Evolutionary conservation across 2,888 invertebrate genomes (phyloP).

Genomic region (Pyrrhia umbra): DNA sequence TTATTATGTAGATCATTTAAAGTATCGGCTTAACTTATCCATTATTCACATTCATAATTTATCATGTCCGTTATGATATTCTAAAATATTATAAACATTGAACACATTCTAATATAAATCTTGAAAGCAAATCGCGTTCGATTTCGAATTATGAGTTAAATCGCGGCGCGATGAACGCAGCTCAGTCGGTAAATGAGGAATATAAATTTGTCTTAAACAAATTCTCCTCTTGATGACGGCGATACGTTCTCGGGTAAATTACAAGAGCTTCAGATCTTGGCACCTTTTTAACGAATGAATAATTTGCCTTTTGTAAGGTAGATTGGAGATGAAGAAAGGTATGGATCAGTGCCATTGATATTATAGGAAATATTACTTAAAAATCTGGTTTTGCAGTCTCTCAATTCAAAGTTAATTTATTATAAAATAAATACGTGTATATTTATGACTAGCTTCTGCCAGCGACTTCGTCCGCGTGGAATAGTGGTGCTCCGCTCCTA

Average conservation of each 20-base stretch:
- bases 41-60: background rate
- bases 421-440: background rate
- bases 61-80: background rate
- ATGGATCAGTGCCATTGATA: background rate
- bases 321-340: constrained; percentile 3
- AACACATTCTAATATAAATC: constrained; percentile 56
- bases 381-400: background rate
- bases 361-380: background rate
- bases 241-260: constrained; percentile 74
- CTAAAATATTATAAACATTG: constrained; percentile 1
- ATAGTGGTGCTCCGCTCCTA: no score
- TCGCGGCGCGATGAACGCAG: constrained; percentile 68
- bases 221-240: constrained; percentile 74
- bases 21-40: background rate
- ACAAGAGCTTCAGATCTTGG: constrained; percentile 65
- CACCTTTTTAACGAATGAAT: constrained; percentile 54
- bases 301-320: constrained; percentile 9
- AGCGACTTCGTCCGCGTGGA: no score
- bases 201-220: constrained; percentile 80
- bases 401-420: no score
- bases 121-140: constrained; percentile 60
- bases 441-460: background rate
- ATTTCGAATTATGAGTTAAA: constrained; percentile 75
- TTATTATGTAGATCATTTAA: no score
- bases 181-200: constrained; percentile 78